Evolutionary conservation across 2,797 vertebrate genomes (phyloP).

Genomic region (Carduelis carduelis): DNA sequence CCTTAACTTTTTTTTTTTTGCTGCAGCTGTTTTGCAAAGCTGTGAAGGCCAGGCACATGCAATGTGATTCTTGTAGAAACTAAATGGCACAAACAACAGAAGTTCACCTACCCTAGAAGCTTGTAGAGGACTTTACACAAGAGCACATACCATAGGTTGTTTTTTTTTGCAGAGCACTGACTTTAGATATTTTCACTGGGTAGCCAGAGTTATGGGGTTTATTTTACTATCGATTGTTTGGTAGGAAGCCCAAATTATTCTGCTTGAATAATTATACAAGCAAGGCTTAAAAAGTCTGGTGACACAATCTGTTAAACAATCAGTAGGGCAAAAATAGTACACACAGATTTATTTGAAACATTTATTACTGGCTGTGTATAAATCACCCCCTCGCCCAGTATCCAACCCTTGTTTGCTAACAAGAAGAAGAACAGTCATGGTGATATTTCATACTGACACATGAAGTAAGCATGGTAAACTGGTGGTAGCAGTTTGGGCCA

Average conservation of each 20-base stretch:
- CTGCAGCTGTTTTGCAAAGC: background rate
- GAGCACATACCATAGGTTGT: background rate
- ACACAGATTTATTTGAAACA: background rate
- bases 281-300: background rate
- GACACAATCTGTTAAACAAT: background rate
- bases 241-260: background rate
- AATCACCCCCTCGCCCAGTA: background rate
- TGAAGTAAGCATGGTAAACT: background rate
- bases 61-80: background rate
- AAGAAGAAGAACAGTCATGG: background rate
- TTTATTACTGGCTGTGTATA: conserved; percentile 10
- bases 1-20: background rate
- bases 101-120: background rate
- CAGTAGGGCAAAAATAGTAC: background rate
- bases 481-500: background rate
- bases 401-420: background rate
- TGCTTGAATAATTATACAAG: background rate
- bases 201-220: background rate
- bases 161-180: background rate
- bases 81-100: background rate
- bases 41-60: background rate
- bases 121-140: background rate
- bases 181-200: background rate
- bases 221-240: background rate
- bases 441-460: background rate